Percentiles rank a stretch among this genome's conserved stretches.
Evolutionary conservation across 2,797 vertebrate genomes (phyloP).

Genomic region (Chelidonichthys spinosus): DNA sequence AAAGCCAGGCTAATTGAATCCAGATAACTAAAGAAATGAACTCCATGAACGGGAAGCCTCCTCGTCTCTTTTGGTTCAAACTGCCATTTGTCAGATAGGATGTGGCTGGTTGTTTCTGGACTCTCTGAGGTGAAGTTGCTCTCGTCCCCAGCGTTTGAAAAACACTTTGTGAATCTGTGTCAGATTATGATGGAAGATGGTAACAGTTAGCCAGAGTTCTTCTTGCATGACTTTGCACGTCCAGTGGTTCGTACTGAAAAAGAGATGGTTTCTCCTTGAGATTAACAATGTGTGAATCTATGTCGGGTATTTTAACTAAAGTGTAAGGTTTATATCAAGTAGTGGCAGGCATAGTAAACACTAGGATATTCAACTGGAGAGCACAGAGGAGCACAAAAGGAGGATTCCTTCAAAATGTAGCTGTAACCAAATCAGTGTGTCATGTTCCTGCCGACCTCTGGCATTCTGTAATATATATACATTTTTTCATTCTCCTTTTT

Average conservation of each 20-base stretch:
- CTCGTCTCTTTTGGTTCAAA: constrained; percentile 27
- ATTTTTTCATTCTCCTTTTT: not conserved
- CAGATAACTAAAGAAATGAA: constrained; percentile 57
- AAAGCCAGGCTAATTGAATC: constrained; percentile 66
- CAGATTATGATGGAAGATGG: constrained; percentile 4
- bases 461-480: constrained; percentile 13
- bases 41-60: constrained; percentile 32
- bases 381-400: not conserved
- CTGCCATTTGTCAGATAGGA: constrained; percentile 34
- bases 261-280: not conserved
- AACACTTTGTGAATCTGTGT: constrained; percentile 31
- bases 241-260: constrained; percentile 7
- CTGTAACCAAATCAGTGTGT: constrained; percentile 21
- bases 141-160: constrained; percentile 1
- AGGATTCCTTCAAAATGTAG: constrained; percentile 14
- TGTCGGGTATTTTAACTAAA: not conserved
- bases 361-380: not conserved
- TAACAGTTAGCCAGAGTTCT: constrained; percentile 12
- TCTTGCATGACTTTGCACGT: not conserved
- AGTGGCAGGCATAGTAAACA: constrained; percentile 34
- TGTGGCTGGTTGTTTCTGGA: constrained; percentile 24
- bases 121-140: constrained; percentile 17
- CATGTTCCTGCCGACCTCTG: constrained; percentile 6
- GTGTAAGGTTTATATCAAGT: constrained; percentile 13
- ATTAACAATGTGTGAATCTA: not conserved